These are phyloP conservation scores for Anarhynchus alexandrinus DNA, from an alignment of 2,113 vertebrate species.

Conservation along the genomic window DNA sequence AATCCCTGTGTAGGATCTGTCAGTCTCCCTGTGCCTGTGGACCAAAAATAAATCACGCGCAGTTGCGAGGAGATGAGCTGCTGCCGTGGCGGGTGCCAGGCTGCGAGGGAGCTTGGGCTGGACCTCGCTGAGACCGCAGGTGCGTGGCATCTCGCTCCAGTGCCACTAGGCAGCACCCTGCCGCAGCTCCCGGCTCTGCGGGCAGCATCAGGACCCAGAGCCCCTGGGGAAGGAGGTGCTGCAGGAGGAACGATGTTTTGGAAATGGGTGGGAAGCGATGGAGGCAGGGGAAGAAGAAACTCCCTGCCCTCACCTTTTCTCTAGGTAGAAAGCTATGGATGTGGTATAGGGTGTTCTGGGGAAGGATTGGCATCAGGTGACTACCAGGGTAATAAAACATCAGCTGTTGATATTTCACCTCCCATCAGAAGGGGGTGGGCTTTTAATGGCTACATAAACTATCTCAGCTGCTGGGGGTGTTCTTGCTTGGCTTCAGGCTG, in stretches of 20 bases:
- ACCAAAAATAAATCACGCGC: conserved; percentile 6
- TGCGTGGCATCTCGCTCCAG: accelerated
- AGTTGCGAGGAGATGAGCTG: neutral
- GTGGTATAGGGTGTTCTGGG: neutral
- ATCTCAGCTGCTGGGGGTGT: neutral
- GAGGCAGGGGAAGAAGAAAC: neutral
- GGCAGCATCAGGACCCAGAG: neutral
- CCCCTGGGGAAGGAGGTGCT: neutral
- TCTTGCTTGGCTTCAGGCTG: neutral
- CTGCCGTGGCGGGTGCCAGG: neutral
- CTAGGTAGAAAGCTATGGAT: neutral
- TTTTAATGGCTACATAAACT: neutral
- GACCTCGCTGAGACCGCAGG: neutral
- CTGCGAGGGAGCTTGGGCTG: neutral
- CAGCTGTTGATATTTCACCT: neutral
- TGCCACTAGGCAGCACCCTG: neutral
- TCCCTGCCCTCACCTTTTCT: neutral
- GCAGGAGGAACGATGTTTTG: neutral
- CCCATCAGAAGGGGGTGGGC: neutral
- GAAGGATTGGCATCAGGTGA: neutral
- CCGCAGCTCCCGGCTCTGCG: neutral
- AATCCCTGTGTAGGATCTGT: conserved; percentile 8
- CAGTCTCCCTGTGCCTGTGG: neutral
- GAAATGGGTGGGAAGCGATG: neutral
- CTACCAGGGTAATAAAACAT: neutral